These are phyloP conservation scores for Pogonophryne albipinna DNA, from an alignment of 2,797 vertebrate species.

Conservation along the genomic window DNA sequence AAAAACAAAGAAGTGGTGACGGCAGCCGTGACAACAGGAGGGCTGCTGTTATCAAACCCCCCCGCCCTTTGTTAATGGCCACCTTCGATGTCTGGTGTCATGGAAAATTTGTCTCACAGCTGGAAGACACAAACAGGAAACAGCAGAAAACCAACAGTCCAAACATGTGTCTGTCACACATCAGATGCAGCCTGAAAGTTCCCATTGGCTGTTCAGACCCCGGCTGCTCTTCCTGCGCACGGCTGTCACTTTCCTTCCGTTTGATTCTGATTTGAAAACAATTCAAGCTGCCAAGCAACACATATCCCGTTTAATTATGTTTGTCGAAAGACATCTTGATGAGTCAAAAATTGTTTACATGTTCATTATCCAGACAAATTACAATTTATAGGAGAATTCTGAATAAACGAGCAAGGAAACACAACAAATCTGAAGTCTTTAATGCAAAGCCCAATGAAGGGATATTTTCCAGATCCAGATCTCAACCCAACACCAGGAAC, in stretches of 20 bases:
- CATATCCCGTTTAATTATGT: neutral
- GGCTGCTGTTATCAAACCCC: too few relatives aligned
- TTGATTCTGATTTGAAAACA: constrained; percentile 17
- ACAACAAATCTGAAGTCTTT: too few relatives aligned
- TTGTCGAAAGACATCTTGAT: too few relatives aligned
- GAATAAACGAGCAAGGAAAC: too few relatives aligned
- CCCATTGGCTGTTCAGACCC: constrained; percentile 4
- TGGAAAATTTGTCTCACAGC: constrained; percentile 48
- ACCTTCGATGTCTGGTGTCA: too few relatives aligned
- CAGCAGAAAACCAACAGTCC: neutral
- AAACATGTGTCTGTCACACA: constrained; percentile 35
- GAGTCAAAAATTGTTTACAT: too few relatives aligned
- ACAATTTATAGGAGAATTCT: too few relatives aligned
- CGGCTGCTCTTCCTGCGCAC: neutral
- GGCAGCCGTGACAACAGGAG: neutral
- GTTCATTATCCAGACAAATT: too few relatives aligned
- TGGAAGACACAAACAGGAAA: constrained; percentile 27
- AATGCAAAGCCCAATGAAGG: too few relatives aligned
- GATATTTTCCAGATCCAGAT: too few relatives aligned
- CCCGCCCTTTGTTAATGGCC: too few relatives aligned
- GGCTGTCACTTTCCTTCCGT: neutral
- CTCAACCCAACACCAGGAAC: too few relatives aligned
- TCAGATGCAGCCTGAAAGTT: constrained; percentile 28
- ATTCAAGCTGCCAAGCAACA: neutral
- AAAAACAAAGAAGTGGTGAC: constrained; percentile 23